These are phyloP conservation scores for Drosophila robusta DNA, from an alignment of 2,888 invertebrate species.

Conservation along the genomic window DNA sequence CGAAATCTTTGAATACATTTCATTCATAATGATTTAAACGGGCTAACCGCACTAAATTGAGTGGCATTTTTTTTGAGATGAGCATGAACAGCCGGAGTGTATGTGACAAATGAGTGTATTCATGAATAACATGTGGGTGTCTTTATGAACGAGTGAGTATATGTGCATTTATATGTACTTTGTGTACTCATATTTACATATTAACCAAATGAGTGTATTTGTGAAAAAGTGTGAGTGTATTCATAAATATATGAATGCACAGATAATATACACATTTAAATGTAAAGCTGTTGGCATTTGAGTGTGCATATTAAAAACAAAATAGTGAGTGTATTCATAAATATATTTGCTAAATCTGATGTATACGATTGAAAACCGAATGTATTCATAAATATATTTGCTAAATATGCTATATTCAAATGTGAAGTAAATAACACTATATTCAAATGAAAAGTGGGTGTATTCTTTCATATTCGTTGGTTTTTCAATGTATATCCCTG, in stretches of 20 bases:
- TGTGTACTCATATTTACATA: neutral
- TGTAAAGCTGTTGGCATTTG: too few species aligned
- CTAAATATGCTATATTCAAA: neutral
- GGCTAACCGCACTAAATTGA: neutral
- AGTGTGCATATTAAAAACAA: too few species aligned
- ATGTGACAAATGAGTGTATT: slow-evolving; percentile 5
- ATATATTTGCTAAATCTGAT: neutral
- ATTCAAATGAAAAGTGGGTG: neutral
- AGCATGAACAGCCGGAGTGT: neutral
- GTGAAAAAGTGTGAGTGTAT: slow-evolving; percentile 15
- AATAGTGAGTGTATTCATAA: slow-evolving; percentile 6
- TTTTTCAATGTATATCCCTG: neutral
- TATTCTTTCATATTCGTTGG: neutral
- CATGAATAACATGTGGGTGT: neutral
- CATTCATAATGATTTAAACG: slow-evolving; percentile 8
- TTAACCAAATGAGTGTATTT: slow-evolving; percentile 1
- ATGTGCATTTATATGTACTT: neutral
- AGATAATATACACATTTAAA: neutral
- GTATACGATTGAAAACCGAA: neutral
- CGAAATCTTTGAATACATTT: slow-evolving; percentile 5
- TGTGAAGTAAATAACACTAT: neutral
- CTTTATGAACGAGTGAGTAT: neutral
- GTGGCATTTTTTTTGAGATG: neutral
- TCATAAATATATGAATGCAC: slow-evolving; percentile 7
- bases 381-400: slow-evolving; percentile 5